Percentiles rank a stretch among this genome's conserved stretches.
Conservation (phyloP, 2,797 vertebrate species). For the Todus mexicanus region DNA sequence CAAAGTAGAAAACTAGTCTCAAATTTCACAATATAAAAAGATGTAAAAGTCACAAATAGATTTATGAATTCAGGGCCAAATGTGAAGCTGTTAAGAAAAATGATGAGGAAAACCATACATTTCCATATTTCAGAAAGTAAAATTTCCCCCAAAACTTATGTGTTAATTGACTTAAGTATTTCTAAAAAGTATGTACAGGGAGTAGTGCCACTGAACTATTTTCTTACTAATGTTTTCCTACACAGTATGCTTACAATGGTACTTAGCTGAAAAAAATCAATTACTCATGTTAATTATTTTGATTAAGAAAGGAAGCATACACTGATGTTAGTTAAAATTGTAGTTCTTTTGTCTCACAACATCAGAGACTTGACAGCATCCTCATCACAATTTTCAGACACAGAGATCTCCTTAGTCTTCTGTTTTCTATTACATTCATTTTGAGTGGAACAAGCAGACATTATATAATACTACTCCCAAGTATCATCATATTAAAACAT, state of each 20-base stretch:
- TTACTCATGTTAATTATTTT: conserved; percentile 2
- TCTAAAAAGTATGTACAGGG: neutral
- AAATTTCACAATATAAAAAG: neutral
- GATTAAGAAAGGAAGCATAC: neutral
- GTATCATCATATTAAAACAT: neutral
- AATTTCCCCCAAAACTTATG: neutral
- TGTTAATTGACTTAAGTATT: neutral
- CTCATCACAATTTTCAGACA: neutral
- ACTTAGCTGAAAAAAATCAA: conserved; percentile 2
- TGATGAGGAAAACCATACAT: neutral
- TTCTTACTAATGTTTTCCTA: neutral
- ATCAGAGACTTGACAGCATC: neutral
- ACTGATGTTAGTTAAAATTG: neutral
- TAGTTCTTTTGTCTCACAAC: neutral
- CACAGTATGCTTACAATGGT: neutral
- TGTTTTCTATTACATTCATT: neutral
- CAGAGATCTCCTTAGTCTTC: neutral
- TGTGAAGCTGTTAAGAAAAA: neutral
- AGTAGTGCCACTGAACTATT: neutral
- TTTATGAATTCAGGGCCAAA: no score
- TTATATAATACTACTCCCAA: neutral
- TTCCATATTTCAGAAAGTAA: neutral
- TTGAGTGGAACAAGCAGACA: neutral
- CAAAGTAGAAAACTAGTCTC: neutral
- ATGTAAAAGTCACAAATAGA: no score